Conservation (phyloP, 2,113 vertebrate species). For the Pandion haliaetus region DNA sequence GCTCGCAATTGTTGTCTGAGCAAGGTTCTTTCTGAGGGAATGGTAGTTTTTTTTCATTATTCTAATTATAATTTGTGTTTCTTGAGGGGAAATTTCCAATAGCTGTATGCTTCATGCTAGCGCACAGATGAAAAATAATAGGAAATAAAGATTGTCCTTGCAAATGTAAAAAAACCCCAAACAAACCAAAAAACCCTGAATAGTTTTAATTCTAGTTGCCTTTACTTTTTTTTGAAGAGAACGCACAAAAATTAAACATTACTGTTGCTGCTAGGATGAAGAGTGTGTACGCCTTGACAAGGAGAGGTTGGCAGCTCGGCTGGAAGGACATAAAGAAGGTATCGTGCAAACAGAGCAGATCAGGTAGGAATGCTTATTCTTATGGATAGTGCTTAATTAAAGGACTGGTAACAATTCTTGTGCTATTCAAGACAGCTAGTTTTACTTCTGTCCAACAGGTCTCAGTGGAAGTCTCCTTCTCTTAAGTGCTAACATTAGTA, state of each 20-base stretch:
- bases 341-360: conserved; percentile 98
- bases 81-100: background rate
- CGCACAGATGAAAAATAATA: background rate
- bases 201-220: background rate
- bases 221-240: background rate
- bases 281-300: conserved; percentile 98
- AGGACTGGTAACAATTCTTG: background rate
- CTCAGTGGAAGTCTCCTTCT: background rate
- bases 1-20: background rate
- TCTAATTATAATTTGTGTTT: background rate
- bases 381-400: background rate
- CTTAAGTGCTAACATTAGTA: background rate
- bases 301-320: conserved; percentile 96
- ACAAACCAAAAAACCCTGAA: background rate
- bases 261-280: conserved; percentile 84
- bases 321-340: conserved; percentile 98
- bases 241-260: background rate
- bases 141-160: background rate
- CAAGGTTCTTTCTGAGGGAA: background rate
- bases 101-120: background rate
- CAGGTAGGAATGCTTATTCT: conserved; percentile 75
- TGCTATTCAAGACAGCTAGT: background rate
- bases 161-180: background rate
- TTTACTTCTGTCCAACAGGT: background rate
- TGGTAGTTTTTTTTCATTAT: background rate